Conservation (phyloP, 2,797 vertebrate species). For the Bovichtus variegatus region DNA sequence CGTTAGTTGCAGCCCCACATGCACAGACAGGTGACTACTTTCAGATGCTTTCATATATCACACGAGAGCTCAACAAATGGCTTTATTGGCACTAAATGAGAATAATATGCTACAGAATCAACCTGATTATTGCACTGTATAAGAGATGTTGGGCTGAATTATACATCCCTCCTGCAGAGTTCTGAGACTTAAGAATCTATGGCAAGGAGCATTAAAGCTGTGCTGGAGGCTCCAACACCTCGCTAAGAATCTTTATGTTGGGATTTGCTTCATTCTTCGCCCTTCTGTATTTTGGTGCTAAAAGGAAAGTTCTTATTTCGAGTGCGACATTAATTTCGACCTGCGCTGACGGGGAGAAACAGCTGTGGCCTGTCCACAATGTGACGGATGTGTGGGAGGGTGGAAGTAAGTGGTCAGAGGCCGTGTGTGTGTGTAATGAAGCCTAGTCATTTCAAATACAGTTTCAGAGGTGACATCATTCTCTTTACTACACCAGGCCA, state of each 20-base stretch:
- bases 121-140: no score
- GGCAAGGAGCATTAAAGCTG: no score
- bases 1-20: neutral
- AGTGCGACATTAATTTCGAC: neutral
- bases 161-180: neutral
- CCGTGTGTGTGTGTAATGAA: slow-evolving; percentile 43
- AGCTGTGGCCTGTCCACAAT: neutral
- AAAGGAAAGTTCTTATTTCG: neutral
- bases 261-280: neutral
- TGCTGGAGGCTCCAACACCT: neutral
- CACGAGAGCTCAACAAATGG: neutral
- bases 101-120: neutral
- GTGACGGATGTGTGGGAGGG: slow-evolving; percentile 6
- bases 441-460: slow-evolving; percentile 1
- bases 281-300: neutral
- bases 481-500: neutral
- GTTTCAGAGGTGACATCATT: slow-evolving; percentile 41
- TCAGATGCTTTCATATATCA: neutral
- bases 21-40: neutral
- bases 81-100: neutral
- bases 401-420: slow-evolving; percentile 29
- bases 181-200: neutral
- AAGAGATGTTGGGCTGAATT: neutral
- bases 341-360: neutral
- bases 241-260: no score